phyloP scores from a whole-genome alignment of 1,140 invertebrate species.

The Littorina saxatilis region DNA sequence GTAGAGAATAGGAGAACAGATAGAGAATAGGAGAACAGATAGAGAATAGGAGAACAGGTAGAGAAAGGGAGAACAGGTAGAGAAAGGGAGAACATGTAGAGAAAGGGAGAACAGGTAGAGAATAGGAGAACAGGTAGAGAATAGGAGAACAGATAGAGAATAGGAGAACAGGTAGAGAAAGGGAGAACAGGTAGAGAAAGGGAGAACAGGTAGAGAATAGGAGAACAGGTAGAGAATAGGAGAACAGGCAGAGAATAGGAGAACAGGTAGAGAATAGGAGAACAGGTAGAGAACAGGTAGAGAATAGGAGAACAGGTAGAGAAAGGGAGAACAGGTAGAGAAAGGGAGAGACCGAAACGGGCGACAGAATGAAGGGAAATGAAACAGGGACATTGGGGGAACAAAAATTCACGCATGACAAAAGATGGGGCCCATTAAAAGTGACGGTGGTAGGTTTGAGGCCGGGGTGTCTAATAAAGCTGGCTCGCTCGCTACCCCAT shows the following conservation, averaged over 20 bases:
- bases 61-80: too few species aligned
- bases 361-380: not conserved
- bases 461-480: not conserved
- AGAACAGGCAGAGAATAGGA: not conserved
- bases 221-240: not conserved
- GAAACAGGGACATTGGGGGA: not conserved
- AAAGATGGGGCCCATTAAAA: slow-evolving; percentile 12
- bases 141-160: slow-evolving; percentile 20
- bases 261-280: too few species aligned
- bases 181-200: slow-evolving; percentile 20
- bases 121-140: not conserved
- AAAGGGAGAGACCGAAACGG: not conserved
- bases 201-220: not conserved
- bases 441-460: not conserved
- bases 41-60: too few species aligned
- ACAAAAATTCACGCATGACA: slow-evolving; percentile 13
- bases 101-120: too few species aligned
- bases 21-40: too few species aligned
- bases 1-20: too few species aligned
- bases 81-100: too few species aligned
- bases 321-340: too few species aligned
- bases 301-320: too few species aligned
- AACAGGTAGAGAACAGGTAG: too few species aligned
- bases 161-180: too few species aligned
- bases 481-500: too few species aligned